Evolutionary conservation across 2,797 vertebrate species (phyloP).

Genomic region (Tamandua tetradactyla): DNA sequence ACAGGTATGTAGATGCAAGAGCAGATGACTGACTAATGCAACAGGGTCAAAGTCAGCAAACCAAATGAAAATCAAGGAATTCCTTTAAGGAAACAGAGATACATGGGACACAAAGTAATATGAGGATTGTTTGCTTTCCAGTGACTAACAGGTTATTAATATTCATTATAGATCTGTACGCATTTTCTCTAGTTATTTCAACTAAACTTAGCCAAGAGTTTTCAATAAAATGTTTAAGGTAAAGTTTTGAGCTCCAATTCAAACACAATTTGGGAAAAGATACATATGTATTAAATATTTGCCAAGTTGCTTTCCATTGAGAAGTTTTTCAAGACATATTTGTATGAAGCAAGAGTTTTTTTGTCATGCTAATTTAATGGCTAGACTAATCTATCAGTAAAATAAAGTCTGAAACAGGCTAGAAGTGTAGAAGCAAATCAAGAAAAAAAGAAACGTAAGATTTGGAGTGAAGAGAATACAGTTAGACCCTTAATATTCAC

Average conservation of each 20-base stretch:
- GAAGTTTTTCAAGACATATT: conserved; percentile 19
- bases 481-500: background rate
- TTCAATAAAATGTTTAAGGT: background rate
- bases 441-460: background rate
- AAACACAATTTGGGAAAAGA: background rate
- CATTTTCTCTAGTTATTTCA: conserved; percentile 12
- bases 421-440: conserved; percentile 10
- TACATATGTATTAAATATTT: background rate
- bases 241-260: conserved; percentile 38
- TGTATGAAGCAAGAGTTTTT: background rate
- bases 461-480: background rate
- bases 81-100: background rate
- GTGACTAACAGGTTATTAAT: background rate
- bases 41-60: background rate
- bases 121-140: background rate
- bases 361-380: background rate
- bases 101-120: background rate
- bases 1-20: background rate
- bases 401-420: conserved; percentile 1
- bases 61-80: background rate
- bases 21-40: background rate
- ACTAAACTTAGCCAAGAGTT: conserved; percentile 16
- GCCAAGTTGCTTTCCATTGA: conserved; percentile 22
- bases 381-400: background rate
- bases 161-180: background rate